phyloP scores from a whole-genome alignment of 2,113 vertebrate genomes.

The Podarcis muralis region DNA sequence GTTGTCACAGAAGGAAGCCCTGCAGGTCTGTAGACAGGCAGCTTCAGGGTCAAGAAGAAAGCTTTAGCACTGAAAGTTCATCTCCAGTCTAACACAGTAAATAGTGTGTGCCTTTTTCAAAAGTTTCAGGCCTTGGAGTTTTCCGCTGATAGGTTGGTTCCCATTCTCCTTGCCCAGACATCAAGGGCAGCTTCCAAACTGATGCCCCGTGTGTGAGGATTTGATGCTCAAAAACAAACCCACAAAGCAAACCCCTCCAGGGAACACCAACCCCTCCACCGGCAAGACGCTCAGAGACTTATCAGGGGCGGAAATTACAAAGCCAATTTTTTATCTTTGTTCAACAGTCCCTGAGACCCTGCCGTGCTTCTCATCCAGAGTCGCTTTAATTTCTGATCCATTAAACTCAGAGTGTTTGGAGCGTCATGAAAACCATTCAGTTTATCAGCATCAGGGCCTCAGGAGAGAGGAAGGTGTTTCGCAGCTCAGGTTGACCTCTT shows the following conservation, averaged over 20 bases:
- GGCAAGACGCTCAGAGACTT: background rate
- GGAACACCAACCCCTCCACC: background rate
- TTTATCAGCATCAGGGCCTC: background rate
- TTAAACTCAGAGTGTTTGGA: constrained; percentile 19
- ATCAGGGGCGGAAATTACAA: background rate
- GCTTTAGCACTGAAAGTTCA: no score
- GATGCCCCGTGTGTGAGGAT: background rate
- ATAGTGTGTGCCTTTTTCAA: no score
- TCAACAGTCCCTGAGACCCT: background rate
- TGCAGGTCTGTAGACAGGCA: no score
- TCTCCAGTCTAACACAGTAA: background rate
- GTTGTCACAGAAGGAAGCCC: background rate
- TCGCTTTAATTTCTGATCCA: constrained; percentile 16
- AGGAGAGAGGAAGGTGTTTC: background rate
- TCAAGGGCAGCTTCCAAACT: background rate
- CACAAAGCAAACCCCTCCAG: background rate
- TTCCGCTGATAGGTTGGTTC: background rate
- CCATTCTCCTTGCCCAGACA: background rate
- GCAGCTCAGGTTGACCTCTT: background rate
- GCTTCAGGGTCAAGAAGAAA: no score
- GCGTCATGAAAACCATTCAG: constrained; percentile 20
- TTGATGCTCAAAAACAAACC: background rate
- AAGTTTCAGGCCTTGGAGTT: background rate
- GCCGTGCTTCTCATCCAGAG: background rate
- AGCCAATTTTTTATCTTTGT: constrained; percentile 21